phyloP scores from a whole-genome alignment of 2,113 vertebrate genomes.

The Embiotoca jacksoni region DNA sequence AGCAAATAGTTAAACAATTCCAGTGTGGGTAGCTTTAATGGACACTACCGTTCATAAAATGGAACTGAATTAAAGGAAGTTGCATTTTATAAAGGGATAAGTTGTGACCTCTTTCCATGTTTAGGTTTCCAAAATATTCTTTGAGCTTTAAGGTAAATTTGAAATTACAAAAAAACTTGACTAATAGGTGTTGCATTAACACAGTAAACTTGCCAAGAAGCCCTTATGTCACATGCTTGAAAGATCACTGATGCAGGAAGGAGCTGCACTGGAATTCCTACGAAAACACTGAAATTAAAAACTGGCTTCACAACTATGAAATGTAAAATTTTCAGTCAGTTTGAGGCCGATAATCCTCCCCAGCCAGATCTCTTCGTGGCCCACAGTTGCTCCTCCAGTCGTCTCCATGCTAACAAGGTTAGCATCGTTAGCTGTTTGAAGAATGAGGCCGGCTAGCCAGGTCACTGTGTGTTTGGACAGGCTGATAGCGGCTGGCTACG shows the following conservation, averaged over 20 bases:
- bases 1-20: too few relatives aligned
- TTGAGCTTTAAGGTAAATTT: too few relatives aligned
- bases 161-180: neutral
- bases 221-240: too few relatives aligned
- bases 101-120: too few relatives aligned
- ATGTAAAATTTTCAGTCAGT: neutral
- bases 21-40: too few relatives aligned
- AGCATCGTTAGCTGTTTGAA: constrained; percentile 58
- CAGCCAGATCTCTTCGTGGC: neutral
- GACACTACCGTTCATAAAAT: neutral
- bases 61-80: neutral
- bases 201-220: neutral
- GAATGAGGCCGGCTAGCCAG: constrained; percentile 50
- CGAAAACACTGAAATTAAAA: neutral
- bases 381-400: neutral
- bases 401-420: constrained; percentile 27
- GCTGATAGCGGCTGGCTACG: constrained; percentile 70
- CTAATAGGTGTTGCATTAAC: neutral
- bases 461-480: constrained; percentile 73
- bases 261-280: neutral
- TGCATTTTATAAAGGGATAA: neutral
- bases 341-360: neutral
- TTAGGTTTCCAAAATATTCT: too few relatives aligned
- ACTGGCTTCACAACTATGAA: neutral
- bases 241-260: too few relatives aligned